Evolutionary conservation across 2,113 vertebrate genomes (phyloP), one percentile per base, ranked within the genome.

Genomic region (Tragelaphus imberbis): DNA sequence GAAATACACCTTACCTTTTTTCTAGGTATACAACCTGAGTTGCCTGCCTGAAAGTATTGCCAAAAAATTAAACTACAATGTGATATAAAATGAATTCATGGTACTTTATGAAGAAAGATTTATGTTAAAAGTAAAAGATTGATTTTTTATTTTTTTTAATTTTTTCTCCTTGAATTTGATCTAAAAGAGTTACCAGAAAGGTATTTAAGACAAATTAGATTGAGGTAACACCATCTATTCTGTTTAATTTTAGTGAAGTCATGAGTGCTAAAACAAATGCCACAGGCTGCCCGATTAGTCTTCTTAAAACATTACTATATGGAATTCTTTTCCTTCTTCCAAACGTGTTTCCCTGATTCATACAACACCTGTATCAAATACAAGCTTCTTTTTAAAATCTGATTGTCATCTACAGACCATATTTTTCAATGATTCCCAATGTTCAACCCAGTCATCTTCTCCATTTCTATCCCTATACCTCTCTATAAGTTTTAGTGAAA

Each of bases 221-320:
- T 84, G 15, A 59, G 8, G 2, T n/a, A 92, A 68, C n/a, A 1
- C 4, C 19, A 44, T 3, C 3, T 47, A 40, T 63, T 94, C n/a
- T 92, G 36, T 77, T 97, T 88, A 81, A 86, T 71, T 94, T 90
- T n/a, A 33, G 75, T 63, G 44, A 88, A 90, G 86, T 90, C 58
- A 59, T 33, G 21, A 96, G 44, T 92, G 30, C 25, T 61, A 93
- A 93, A 61, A 51, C 61, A 91, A 56, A 84, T 58, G 1, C 23
- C 86, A 44, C 9, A 27, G 21, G 13, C 53, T 71, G 1, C 17
- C 16, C 75, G 5, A 84, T 75, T n/a, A 56, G 7, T 79, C n/a
- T 80, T 75, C 27, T 33, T 82, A 79, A 91, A 92, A 82, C 27
- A 79, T 30, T 40, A 25, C 1, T 28, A 3, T 19, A 16, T 4